Evolutionary conservation across 1,140 invertebrate genomes (phyloP), one percentile per base, ranked within the genome.

Genomic region (Daktulosphaira vitifoliae): DNA sequence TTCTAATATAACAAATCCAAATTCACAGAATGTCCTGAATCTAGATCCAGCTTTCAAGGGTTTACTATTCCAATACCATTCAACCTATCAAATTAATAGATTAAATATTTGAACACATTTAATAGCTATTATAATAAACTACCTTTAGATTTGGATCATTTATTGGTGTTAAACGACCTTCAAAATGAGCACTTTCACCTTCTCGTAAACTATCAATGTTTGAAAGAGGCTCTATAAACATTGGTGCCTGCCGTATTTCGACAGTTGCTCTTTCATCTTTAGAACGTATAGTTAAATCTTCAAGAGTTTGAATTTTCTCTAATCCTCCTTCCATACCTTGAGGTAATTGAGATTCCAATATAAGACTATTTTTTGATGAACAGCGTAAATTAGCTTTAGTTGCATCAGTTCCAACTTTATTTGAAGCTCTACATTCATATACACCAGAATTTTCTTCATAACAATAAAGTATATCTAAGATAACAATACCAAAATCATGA

Each of bases 401-500:
- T 1, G 82, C 80, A 74, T 94, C 92, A 72, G 86, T 81, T n/a
- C 93, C 93, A 66, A 91, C 82, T 74, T 92, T 89, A 72, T 97
- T 97, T 13, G 85, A 86, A 18, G 95, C 93, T 68, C 91, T 81
- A 73, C 91, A 93, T 78, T 94, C 90, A 72, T 93, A 95, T 18
- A 86, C 82, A 29, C 95, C 94, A 50, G 90, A 93, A 75, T 98
- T 96, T 78, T 98, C 93, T 76, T 92, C 91, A 73, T 96, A 97
- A 70, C 92, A 96, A 73, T 96, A 98, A 1, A 97, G 77, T 67
- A 98, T 95, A 71, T 97, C 94, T 66, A 98, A 79, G 70, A 96
- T 93, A 29, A 97, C 94, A 73, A 96, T 93, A 66, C 88, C 93
- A 77, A 98, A 97, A 74, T 98, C 94, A 74, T 97, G 92, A 85